These are phyloP conservation scores for Proteles cristata DNA, from an alignment of 2,113 vertebrate genomes.

Conservation along the genomic window DNA sequence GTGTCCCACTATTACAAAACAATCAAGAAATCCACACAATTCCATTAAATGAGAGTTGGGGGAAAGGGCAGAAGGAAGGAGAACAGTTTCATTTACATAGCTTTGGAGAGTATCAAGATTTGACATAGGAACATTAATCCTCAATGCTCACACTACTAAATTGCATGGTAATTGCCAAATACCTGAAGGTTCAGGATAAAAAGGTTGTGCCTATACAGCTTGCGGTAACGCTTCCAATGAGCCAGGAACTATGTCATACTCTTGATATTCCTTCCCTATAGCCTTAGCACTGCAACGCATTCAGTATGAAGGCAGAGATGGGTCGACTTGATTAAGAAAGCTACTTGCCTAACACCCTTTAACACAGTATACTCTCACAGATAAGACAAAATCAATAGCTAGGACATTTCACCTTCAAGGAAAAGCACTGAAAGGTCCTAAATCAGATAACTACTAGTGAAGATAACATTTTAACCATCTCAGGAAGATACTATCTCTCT, in stretches of 20 bases:
- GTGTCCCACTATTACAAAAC: constrained; percentile 94
- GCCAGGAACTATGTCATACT: background rate
- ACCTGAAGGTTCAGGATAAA: background rate
- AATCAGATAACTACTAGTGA: background rate
- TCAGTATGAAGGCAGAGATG: background rate
- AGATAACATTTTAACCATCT: background rate
- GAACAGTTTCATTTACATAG: background rate
- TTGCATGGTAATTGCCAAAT: background rate
- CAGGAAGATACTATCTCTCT: background rate
- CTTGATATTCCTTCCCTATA: background rate
- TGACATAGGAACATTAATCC: background rate
- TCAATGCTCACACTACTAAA: constrained; percentile 44
- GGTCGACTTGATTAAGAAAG: background rate
- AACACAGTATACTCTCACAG: background rate
- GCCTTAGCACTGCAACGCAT: background rate
- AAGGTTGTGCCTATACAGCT: background rate
- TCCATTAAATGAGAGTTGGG: constrained; percentile 52
- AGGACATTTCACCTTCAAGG: background rate
- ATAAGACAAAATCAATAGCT: background rate
- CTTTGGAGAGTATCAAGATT: background rate
- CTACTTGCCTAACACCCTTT: background rate
- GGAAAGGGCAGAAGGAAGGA: background rate
- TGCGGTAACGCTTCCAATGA: background rate
- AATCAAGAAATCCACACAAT: constrained; percentile 67
- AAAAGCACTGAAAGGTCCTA: background rate